Percentiles rank a stretch among this genome's conserved stretches.
These are phyloP conservation scores for Hemicentrotus pulcherrimus DNA, from an alignment of 35 echinoderm and acorn worm species.

Conservation along the genomic window DNA sequence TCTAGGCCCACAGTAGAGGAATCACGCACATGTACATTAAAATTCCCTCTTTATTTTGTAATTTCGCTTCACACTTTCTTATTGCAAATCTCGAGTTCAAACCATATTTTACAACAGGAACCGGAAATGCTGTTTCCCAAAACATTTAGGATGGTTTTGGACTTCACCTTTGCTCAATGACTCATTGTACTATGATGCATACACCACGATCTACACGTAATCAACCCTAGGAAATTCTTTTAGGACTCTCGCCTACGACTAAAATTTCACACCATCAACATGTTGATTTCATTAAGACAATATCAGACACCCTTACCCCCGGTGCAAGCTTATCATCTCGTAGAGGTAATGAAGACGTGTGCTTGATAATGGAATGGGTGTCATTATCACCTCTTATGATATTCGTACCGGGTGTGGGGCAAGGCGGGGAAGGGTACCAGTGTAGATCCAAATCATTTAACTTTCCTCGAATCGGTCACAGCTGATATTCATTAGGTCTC, in stretches of 20 bases:
- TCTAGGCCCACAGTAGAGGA: no score
- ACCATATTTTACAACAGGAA: no score
- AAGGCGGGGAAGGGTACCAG: background rate
- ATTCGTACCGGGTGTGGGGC: background rate
- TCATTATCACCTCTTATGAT: background rate
- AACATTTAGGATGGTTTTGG: no score
- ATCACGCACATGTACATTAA: no score
- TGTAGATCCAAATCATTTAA: background rate
- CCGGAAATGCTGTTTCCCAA: no score
- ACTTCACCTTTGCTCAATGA: no score
- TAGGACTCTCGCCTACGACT: background rate
- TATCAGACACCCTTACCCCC: background rate
- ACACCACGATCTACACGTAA: background rate
- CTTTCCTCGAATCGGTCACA: slow-evolving; percentile 16
- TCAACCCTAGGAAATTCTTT: background rate
- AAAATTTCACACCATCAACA: slow-evolving; percentile 19
- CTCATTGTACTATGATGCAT: background rate
- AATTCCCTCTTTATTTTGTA: no score
- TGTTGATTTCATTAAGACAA: slow-evolving; percentile 19
- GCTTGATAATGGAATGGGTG: background rate
- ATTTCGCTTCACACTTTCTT: no score
- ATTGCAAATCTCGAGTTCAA: no score
- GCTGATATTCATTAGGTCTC: slow-evolving; percentile 1
- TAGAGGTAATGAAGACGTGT: background rate
- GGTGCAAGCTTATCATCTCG: background rate